phyloP scores from a whole-genome alignment of 2,113 vertebrate species.

The Chloebia gouldiae region DNA sequence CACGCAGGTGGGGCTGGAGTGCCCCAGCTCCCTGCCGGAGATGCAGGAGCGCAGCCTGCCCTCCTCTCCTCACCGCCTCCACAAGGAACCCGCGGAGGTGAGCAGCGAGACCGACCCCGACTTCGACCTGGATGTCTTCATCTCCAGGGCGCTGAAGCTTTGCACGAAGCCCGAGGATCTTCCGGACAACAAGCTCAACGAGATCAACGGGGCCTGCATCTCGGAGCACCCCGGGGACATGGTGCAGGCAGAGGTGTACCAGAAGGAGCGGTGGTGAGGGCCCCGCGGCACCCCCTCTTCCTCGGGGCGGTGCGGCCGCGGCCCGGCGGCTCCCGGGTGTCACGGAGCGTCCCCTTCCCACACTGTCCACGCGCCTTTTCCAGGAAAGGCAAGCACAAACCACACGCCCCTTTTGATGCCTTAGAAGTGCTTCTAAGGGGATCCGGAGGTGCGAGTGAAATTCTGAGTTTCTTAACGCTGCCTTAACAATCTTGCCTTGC shows the following conservation, averaged over 20 bases:
- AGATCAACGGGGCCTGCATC: slow-evolving; percentile 78
- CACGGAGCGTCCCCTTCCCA: not conserved
- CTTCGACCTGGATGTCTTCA: slow-evolving; percentile 92
- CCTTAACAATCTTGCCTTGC: slow-evolving; percentile 79
- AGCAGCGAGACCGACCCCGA: slow-evolving; percentile 71
- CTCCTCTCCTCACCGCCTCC: slow-evolving; percentile 40
- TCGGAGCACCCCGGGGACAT: slow-evolving; percentile 78
- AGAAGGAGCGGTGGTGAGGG: slow-evolving; percentile 82
- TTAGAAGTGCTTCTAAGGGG: slow-evolving; percentile 42
- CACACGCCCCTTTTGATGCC: slow-evolving; percentile 26
- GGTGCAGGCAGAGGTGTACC: slow-evolving; percentile 78
- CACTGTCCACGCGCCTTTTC: not conserved
- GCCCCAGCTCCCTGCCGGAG: slow-evolving; percentile 68
- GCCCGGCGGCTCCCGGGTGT: not conserved
- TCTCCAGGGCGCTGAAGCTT: slow-evolving; percentile 90
- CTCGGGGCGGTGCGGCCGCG: not conserved
- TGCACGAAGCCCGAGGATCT: slow-evolving; percentile 88
- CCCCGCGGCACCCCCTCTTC: not conserved
- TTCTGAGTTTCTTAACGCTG: slow-evolving; percentile 65
- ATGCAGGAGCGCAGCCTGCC: slow-evolving; percentile 64
- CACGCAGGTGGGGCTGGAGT: slow-evolving; percentile 84
- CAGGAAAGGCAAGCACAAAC: slow-evolving; percentile 20
- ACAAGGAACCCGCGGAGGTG: slow-evolving; percentile 1
- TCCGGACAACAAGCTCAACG: slow-evolving; percentile 77
- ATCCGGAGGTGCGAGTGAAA: slow-evolving; percentile 43